Base-by-base conservation (phyloP, 2,888 invertebrate species). In the Mythimna impura region DNA sequence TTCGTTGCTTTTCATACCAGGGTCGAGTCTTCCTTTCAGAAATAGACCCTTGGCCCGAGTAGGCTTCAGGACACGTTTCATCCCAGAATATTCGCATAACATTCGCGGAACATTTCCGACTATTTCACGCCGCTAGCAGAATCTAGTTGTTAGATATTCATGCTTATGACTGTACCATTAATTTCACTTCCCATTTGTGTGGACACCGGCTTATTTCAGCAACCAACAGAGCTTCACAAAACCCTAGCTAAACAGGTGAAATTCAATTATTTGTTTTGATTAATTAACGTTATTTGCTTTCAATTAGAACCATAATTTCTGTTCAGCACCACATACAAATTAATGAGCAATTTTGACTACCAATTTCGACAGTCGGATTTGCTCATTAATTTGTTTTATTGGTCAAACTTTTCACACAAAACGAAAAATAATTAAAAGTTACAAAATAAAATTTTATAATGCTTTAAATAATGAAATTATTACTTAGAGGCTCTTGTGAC, bases 251-350 rank as follows among this genome's bases (percentile, higher is more conserved):
- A 36, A 72, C 67, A 71, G 77, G 75, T 78, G 68, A 58, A 75
- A 76, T 76, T 73, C 61, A 76, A 73, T 79, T 69, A 69, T 78
- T 78, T 75, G 69, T 70, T 79, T 73, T 81, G 78, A 81, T 83
- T 71, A 80, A 86, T 78, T 76, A 64, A 68, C 76, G 70, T 54
- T 75, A 76, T 84, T 81, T 86, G 64, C 54, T 58, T 83, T 81
- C 75, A 75, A 79, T 84, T 76, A 66, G 58, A 58, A 43, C 43
- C 66, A 58, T 25, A 9, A 63, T 79, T 64, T 63, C 30, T 47
- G 20, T 34, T 69, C 34, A 62, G 22, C 43, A 14, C 43, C 14
- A 43, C 14, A 47, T 20, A 47, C 47, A 47, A 47, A 47, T 47
- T 47, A 47, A 47, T 47, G 47, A 20, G 47, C 47, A 20, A 47